Conservation (phyloP, 2,888 invertebrate genomes). For the Endotricha flammealis region DNA sequence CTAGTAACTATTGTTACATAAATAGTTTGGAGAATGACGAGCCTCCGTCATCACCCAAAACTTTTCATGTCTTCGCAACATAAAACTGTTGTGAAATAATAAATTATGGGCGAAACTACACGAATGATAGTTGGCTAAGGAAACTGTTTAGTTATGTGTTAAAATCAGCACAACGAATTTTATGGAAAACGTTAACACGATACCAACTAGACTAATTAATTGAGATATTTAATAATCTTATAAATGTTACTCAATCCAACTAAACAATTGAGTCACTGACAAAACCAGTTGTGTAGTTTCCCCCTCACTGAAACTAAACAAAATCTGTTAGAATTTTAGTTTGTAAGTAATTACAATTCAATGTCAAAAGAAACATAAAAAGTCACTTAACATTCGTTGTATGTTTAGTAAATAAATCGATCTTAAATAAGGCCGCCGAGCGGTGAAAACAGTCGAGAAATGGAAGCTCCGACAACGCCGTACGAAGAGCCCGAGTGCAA, state of each 20-base stretch:
- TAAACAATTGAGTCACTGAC: no score
- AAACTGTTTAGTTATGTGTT: no score
- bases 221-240: no score
- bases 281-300: no score
- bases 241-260: no score
- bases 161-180: no score
- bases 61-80: conserved; percentile 13
- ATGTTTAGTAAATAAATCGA: conserved; percentile 27
- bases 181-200: no score
- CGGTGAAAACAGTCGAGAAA: conserved; percentile 34
- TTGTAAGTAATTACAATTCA: conserved; percentile 30
- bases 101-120: no score
- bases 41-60: conserved; percentile 7
- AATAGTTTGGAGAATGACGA: conserved; percentile 20
- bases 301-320: conserved; percentile 17
- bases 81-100: conserved; percentile 15
- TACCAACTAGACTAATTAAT: no score
- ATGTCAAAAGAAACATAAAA: conserved; percentile 28
- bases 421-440: conserved; percentile 31
- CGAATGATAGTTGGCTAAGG: no score
- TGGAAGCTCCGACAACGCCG: conserved; percentile 38
- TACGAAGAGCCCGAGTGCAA: conserved; percentile 24
- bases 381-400: conserved; percentile 33
- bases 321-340: conserved; percentile 34
- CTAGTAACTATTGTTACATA: conserved; percentile 27